Percentiles rank a stretch among this genome's conserved stretches.
These are phyloP conservation scores for Oxytorus armatus DNA, from an alignment of 2,888 invertebrate genomes.

Conservation along the genomic window DNA sequence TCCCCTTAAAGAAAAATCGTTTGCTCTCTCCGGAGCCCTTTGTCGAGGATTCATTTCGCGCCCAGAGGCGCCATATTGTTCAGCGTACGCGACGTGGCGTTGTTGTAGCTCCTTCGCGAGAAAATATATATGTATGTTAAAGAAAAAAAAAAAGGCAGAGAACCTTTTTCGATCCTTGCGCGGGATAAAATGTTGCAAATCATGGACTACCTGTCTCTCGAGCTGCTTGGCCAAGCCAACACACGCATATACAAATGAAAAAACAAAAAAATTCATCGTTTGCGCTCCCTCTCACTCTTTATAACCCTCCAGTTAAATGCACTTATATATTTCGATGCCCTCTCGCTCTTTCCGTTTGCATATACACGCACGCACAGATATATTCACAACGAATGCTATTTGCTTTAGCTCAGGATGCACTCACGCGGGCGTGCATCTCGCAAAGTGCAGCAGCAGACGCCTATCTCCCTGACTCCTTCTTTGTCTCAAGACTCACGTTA, in stretches of 20 bases:
- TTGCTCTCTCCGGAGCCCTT: constrained; percentile 45
- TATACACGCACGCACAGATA: constrained; percentile 49
- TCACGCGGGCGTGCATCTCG: constrained; percentile 59
- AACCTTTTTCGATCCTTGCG: constrained; percentile 73
- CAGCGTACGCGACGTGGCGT: constrained; percentile 34
- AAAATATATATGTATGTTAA: constrained; percentile 26
- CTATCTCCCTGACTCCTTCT: constrained; percentile 41
- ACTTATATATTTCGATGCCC: constrained; percentile 59
- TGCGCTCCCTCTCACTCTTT: constrained; percentile 14
- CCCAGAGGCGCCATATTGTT: constrained; percentile 72
- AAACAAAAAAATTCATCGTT: constrained; percentile 53
- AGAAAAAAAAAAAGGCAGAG: constrained; percentile 34
- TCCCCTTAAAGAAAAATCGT: too few species aligned
- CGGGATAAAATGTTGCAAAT: constrained; percentile 83
- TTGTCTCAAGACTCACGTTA: constrained; percentile 47
- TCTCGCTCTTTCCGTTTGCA: constrained; percentile 62
- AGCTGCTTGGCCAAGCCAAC: constrained; percentile 49
- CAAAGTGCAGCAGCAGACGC: constrained; percentile 57
- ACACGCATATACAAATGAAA: constrained; percentile 33
- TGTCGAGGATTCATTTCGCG: not conserved
- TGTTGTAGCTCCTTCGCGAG: constrained; percentile 26
- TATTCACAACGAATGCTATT: constrained; percentile 42
- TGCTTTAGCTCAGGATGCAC: constrained; percentile 58
- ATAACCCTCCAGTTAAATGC: constrained; percentile 58
- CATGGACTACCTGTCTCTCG: constrained; percentile 82